phyloP scores from a whole-genome alignment of 2,888 invertebrate genomes.

The Ferrisia virgata region DNA sequence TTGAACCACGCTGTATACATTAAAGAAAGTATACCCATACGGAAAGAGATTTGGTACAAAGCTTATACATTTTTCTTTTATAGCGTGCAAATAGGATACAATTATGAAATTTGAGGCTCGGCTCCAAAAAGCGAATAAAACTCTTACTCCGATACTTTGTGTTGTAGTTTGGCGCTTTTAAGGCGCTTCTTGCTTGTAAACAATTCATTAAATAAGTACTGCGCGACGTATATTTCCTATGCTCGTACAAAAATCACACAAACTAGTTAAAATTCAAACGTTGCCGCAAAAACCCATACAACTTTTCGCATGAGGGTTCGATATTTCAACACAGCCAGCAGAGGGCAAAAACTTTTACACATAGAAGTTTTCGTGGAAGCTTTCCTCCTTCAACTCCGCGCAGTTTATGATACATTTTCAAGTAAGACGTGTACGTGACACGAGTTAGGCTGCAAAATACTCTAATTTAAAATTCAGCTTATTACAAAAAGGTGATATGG shows the following conservation, averaged over 20 bases:
- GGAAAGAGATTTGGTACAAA: too few relatives aligned
- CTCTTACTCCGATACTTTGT: background rate
- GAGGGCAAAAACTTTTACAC: background rate
- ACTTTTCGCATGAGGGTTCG: conserved; percentile 16
- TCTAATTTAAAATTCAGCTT: conserved; percentile 15
- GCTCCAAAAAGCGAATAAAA: background rate
- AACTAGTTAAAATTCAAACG: conserved; percentile 25
- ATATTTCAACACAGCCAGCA: background rate
- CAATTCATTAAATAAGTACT: background rate
- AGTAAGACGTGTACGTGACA: conserved; percentile 15
- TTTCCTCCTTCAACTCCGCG: background rate
- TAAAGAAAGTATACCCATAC: too few relatives aligned
- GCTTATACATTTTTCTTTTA: background rate
- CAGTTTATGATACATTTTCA: conserved; percentile 17
- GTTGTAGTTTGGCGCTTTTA: background rate
- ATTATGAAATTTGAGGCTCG: background rate
- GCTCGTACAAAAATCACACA: background rate
- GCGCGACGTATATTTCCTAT: background rate
- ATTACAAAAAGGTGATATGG: conserved; percentile 19
- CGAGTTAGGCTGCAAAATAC: background rate
- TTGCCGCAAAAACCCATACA: background rate
- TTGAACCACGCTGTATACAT: too few relatives aligned
- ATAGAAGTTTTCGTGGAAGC: background rate
- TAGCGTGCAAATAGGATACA: background rate
- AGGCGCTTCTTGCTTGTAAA: background rate